Conservation (phyloP, 1,140 invertebrate species). For the Thrips palmi region DNA sequence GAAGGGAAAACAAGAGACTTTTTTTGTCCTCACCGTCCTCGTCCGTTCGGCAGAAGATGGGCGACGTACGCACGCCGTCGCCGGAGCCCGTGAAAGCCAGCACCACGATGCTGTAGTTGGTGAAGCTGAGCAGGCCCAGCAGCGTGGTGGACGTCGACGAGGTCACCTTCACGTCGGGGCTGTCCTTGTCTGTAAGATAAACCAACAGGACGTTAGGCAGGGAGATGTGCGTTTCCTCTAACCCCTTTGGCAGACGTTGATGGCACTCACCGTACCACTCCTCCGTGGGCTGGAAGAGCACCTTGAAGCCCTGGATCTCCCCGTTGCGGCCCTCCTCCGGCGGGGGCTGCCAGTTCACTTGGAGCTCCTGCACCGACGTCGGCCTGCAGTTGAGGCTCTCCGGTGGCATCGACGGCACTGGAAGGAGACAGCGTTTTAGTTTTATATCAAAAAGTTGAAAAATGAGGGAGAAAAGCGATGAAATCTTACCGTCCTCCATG, state of each 20-base stretch:
- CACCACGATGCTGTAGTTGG: conserved; percentile 67
- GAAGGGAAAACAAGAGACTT: conserved; percentile 2
- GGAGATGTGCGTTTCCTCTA: not conserved
- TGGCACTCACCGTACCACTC: conserved; percentile 23
- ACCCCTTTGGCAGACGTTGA: not conserved
- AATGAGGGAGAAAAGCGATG: not conserved
- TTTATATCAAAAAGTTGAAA: not conserved
- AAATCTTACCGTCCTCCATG: conserved; percentile 62
- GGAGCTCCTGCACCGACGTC: conserved; percentile 51
- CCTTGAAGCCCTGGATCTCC: conserved; percentile 65
- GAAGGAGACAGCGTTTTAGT: conserved; percentile 16
- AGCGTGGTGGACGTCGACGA: conserved; percentile 46
- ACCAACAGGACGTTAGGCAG: not conserved
- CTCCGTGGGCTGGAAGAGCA: conserved; percentile 45
- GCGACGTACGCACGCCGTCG: conserved; percentile 49
- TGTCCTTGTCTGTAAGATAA: conserved; percentile 15
- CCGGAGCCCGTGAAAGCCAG: conserved; percentile 64
- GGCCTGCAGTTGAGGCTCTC: conserved; percentile 52
- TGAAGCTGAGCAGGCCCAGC: conserved; percentile 46
- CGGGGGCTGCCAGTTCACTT: conserved; percentile 72
- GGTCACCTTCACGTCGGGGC: conserved; percentile 35
- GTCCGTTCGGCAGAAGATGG: conserved; percentile 55
- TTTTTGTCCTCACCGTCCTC: conserved; percentile 40
- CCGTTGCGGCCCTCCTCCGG: conserved; percentile 55
- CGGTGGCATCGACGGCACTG: conserved; percentile 53